Percentiles rank a stretch among this genome's conserved stretches.
These are phyloP conservation scores for Diacarnus erythraeanus DNA, from an alignment of 37 sponge, comb jelly and placozoan species.

Conservation along the genomic window DNA sequence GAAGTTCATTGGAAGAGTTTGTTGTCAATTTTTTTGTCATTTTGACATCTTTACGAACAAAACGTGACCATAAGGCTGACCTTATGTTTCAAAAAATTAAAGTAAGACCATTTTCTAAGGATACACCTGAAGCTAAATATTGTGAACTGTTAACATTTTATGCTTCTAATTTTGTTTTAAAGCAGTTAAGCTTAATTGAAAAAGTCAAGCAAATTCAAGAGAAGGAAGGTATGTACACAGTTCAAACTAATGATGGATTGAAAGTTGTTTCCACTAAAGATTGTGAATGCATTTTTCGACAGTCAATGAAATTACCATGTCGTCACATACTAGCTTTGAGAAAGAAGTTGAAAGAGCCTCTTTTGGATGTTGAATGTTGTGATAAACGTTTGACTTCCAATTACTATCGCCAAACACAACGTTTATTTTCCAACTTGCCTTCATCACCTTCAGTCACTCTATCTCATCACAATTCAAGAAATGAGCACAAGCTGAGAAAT, in stretches of 20 bases:
- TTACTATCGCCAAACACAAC: conserved; percentile 44
- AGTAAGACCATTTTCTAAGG: conserved; percentile 7
- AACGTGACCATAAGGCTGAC: conserved; percentile 49
- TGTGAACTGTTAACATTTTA: conserved; percentile 42
- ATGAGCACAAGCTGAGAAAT: conserved; percentile 47
- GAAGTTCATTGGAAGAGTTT: conserved; percentile 44
- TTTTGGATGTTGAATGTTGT: conserved; percentile 27
- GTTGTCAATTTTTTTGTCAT: conserved; percentile 27
- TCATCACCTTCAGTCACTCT: neutral
- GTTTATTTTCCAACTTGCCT: conserved; percentile 28
- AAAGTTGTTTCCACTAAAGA: neutral
- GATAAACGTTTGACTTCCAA: conserved; percentile 33
- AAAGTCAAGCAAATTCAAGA: conserved; percentile 22
- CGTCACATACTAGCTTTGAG: conserved; percentile 61
- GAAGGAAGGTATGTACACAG: conserved; percentile 5
- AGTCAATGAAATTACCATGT: conserved; percentile 54
- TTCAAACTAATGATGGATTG: conserved; percentile 33
- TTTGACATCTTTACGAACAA: conserved; percentile 26
- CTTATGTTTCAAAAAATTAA: conserved; percentile 20
- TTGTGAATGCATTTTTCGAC: conserved; percentile 48
- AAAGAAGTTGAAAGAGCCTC: conserved; percentile 7
- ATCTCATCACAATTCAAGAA: neutral
- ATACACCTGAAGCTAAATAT: conserved; percentile 30
- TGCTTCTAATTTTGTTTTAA: conserved; percentile 31
- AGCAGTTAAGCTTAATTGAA: conserved; percentile 17